Conservation (phyloP, 2,888 invertebrate genomes). For the Colostygia pectinataria region DNA sequence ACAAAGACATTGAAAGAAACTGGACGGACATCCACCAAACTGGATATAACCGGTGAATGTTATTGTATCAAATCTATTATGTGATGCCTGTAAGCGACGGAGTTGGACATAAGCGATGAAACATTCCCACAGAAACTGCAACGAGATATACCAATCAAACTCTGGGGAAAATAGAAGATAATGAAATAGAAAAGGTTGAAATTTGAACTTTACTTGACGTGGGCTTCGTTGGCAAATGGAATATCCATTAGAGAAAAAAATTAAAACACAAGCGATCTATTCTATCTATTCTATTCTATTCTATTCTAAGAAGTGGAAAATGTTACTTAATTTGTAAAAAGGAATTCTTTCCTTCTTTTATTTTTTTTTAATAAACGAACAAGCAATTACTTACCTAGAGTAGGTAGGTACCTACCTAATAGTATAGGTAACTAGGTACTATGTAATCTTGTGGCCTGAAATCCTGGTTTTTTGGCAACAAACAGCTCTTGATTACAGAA, state of each 20-base stretch:
- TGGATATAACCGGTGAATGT: conserved; percentile 45
- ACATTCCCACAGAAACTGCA: too few species aligned
- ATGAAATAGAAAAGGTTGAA: conserved; percentile 8
- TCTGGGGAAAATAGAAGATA: neutral
- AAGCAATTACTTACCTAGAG: too few species aligned
- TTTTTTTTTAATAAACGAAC: too few species aligned
- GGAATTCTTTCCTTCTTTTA: too few species aligned
- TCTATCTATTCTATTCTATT: too few species aligned
- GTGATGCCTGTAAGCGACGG: conserved; percentile 30
- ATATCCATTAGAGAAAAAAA: neutral
- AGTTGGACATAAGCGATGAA: conserved; percentile 1
- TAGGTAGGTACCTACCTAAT: too few species aligned
- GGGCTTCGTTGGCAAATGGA: neutral
- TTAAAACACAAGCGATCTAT: too few species aligned
- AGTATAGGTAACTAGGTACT: too few species aligned
- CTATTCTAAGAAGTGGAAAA: too few species aligned
- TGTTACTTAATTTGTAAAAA: too few species aligned
- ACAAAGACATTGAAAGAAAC: conserved; percentile 14
- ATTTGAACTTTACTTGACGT: conserved; percentile 1
- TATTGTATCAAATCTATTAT: conserved; percentile 38
- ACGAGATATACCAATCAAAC: neutral
- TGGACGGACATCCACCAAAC: conserved; percentile 40
- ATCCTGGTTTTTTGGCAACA: conserved; percentile 12
- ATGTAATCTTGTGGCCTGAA: neutral
- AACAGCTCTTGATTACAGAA: conserved; percentile 4